Base-by-base conservation (phyloP, 2,797 vertebrate genomes). In the Muraenolepis orangiensis region DNA sequence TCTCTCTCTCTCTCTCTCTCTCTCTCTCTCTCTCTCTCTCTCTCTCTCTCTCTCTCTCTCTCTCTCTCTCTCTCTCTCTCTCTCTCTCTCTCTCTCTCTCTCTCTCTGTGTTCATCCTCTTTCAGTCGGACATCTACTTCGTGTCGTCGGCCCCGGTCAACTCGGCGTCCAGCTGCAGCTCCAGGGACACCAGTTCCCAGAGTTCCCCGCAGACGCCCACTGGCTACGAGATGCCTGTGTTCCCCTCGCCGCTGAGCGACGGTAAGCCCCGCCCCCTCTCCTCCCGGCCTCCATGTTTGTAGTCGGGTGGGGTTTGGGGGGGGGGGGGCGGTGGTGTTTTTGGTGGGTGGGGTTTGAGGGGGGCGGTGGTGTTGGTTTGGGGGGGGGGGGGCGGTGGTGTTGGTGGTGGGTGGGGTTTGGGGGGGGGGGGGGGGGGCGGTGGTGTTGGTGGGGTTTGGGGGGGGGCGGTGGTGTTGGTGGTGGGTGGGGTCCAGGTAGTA, bases 101-200 rank as follows among this genome's bases (percentile, higher is more conserved):
- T 64, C 0, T 28, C 20, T 85, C 72, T 34, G 12, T 67, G 74
- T 73, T 87, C 75, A 87, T 74, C 73, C 71, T 26, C 70, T 71
- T 38, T 68, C 51, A 99, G 97, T 98, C 96, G 1, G 98, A 99
- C 87, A 98, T 99, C 90, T 99, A 98, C 89, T 99, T 98, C 85
- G 94, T 95, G 77, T 97, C 97, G 0, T 92, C 95, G 6, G 91
- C 96, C 7, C 92, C 96, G 0, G 94, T 95, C 86, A 95, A 90
- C 14, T 95, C 93, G 69, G 94, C 95, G 4, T 97, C 96, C 71
- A 94, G 94, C 87, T 93, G 93, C 91, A 97, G 94, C 80, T 98
- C 96, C 13, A 95, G 95, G 89, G 96, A 96, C 84, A 93, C 94
- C 84, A 96, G 93, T 76, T 96, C 95, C 74, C 96, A 94, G 83